Evolutionary conservation across 2,888 invertebrate genomes (phyloP).

Genomic region (Acrobasis repandana): DNA sequence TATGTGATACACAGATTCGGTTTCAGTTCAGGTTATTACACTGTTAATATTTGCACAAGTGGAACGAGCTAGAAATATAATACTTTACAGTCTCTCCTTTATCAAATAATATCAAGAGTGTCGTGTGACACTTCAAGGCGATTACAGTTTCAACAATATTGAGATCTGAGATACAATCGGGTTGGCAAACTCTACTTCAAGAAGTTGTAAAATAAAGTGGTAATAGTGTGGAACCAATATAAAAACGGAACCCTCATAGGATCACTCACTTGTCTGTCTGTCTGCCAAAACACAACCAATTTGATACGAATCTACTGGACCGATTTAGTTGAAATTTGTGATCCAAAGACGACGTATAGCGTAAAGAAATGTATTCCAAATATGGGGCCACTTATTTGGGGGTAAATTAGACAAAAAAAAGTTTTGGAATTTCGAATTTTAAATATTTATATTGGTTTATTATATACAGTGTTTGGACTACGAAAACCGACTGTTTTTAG

Average conservation of each 20-base stretch:
- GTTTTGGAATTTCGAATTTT: too few relatives aligned
- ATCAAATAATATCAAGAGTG: conserved; percentile 45
- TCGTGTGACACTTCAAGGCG: conserved; percentile 56
- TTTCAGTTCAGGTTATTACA: conserved; percentile 19
- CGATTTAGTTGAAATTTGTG: too few relatives aligned
- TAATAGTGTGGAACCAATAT: background rate
- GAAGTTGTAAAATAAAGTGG: background rate
- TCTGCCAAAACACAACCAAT: too few relatives aligned
- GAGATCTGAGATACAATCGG: conserved; percentile 29
- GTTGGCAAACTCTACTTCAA: background rate
- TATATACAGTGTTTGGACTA: too few relatives aligned
- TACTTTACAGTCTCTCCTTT: conserved; percentile 42
- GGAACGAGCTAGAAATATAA: conserved; percentile 40
- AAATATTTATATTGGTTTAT: too few relatives aligned
- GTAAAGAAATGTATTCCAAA: too few relatives aligned
- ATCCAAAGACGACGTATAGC: too few relatives aligned
- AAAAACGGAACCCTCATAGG: too few relatives aligned
- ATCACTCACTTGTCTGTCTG: too few relatives aligned
- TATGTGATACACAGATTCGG: background rate
- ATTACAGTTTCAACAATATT: conserved; percentile 41
- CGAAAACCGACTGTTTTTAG: background rate
- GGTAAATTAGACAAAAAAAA: too few relatives aligned
- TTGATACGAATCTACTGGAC: too few relatives aligned
- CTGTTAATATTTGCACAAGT: conserved; percentile 31
- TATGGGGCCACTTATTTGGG: too few relatives aligned